A percentile compares a stretch with the other conserved stretches of the same genome.
Evolutionary conservation across 2,888 invertebrate species (phyloP).

Genomic region (Pseudolycoriella hygida): DNA sequence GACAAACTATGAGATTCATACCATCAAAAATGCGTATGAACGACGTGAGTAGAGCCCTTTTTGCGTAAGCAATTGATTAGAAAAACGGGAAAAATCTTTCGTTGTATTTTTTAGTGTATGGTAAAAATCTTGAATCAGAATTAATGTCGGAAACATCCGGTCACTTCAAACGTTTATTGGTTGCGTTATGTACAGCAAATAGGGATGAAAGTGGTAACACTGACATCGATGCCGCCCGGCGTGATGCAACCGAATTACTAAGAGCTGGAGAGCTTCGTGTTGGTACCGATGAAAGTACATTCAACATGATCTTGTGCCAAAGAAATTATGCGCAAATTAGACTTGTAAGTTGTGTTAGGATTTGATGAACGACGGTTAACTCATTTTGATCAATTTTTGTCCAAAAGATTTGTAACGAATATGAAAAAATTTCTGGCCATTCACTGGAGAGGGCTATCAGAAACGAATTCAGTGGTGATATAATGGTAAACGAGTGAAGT

Average conservation of each 20-base stretch:
- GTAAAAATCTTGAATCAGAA: conserved; percentile 62
- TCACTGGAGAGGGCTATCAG: conserved; percentile 63
- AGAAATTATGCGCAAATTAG: conserved; percentile 47
- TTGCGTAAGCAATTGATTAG: background rate
- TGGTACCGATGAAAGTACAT: conserved; percentile 75
- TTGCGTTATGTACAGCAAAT: conserved; percentile 59
- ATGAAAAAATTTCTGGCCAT: conserved; percentile 46
- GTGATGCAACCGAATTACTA: conserved; percentile 65
- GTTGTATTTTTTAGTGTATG: conserved; percentile 47
- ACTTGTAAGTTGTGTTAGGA: conserved; percentile 16
- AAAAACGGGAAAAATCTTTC: background rate
- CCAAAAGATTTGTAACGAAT: conserved; percentile 25
- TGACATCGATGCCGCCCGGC: conserved; percentile 51
- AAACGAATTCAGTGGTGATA: conserved; percentile 70
- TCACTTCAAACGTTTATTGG: conserved; percentile 74
- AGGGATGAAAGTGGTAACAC: conserved; percentile 55
- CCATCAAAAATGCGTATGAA: conserved; percentile 60
- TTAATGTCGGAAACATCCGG: conserved; percentile 79
- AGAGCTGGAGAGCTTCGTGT: conserved; percentile 49
- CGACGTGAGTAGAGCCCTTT: conserved; percentile 39
- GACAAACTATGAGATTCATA: conserved; percentile 66
- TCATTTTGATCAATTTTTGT: background rate
- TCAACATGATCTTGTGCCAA: conserved; percentile 68
- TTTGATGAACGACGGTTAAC: background rate
- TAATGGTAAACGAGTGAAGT: no score